Evolutionary conservation across 1,140 invertebrate species (phyloP), one percentile per base, ranked within the genome.

Genomic region (Aphidius gifuensis): DNA sequence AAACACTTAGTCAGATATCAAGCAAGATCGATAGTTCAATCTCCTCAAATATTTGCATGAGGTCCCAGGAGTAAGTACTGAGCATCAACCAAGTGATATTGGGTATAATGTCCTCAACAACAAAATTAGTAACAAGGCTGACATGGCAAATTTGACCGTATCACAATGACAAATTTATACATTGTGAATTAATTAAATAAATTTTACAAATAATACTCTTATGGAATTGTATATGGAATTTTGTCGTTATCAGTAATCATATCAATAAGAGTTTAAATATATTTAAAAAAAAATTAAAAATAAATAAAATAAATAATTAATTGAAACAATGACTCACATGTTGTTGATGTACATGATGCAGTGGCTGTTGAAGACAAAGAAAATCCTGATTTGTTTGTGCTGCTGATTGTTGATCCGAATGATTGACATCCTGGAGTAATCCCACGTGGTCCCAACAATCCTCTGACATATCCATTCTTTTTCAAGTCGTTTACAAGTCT

Each of bases 391-490:
- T 11, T 51, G 5, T 48, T 60, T 58, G 4, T 59, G 45, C 5
- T 68, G 64, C 11, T 67, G 58, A 9, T 70, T 72, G 70, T 62
- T 72, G 72, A 49, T 76, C 76, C 51, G 69, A 9, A 56, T 62
- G 66, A 61, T 78, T 68, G 38, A 80, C 78, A 51, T 80, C 78
- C 57, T 80, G 78, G 45, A 81, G 74, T 21, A 80, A 70, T 62
- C 77, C 77, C 80, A 80, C 79, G 79, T 80, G 79, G 57, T 81
- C 78, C 80, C 80, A 81, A 59, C 80, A 80, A 65, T 80, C 78
- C 49, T 80, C 78, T 39, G 76, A 64, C 69, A 80, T 76, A 68
- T 80, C 79, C 80, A 80, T 81, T 64, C 61, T 68, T 57, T 46
- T 23, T 47, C 61, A 43, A 1, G 45, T 47, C 32, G 11, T 32